Evolutionary conservation across 2,113 vertebrate species (phyloP), one percentile per base, ranked within the genome.

Genomic region (Cyprinodon brontotheroides): DNA sequence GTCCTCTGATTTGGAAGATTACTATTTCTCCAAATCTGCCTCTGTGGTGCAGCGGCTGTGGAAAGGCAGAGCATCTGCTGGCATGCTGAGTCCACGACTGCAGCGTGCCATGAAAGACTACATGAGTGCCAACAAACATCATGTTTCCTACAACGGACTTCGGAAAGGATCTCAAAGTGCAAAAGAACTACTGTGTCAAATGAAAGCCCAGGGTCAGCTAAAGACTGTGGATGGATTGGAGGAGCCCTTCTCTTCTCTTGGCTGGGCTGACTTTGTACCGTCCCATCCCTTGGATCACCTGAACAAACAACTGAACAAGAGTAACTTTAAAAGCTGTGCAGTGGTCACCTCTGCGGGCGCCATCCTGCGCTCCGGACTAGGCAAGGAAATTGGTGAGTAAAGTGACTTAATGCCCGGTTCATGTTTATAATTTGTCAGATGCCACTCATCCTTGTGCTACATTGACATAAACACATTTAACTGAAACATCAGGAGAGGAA

Each of bases 291-390:
- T 99, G 70, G 91, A 92, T 69, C 92, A 91, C 67, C 92, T 98
- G 65, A 89, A 94, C 83, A 75, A 90, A 7, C 85, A 43, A 12
- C 92, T 91, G 61, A 76, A 47, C 15, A 66, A 14, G 61, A 84
- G 62, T 45, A 59, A 80, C 50, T 96, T 96, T 78, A 92, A 89
- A 78, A 96, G 92, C 74, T 99, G 98, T 70, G 98, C 98, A 0
- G 98, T 99, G 17, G 98, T 99, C 88, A 97, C 96, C 72, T 99
- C 98, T 11, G 97, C 98, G 0, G 98, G 98, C 8, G 96, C 98
- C 82, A 98, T 99, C 90, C 92, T 99, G 73, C 97, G 95, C 86
- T 99, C 98, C 3, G 95, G 95, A 11, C 91, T 98, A 75, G 98
- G 98, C 8, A 91, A 94, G 11, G 97, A 99, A 93, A 99, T 99